Conservation (phyloP, 2,113 vertebrate species). For the Phyllostomus discolor region DNA sequence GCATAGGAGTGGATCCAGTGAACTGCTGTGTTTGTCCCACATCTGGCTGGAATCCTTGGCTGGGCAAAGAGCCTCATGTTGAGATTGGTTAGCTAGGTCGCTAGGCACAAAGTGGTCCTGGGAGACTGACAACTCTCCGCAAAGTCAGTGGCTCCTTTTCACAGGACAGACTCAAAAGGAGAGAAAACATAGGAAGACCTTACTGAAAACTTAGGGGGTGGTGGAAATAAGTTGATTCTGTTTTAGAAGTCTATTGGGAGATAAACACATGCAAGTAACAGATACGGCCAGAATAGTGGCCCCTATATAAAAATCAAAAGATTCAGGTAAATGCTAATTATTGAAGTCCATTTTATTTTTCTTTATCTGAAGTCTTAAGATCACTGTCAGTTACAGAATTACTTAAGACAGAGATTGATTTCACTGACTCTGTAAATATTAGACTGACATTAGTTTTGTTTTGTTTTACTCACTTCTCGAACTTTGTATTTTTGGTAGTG, state of each 20-base stretch:
- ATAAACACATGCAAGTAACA: neutral
- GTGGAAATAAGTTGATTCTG: neutral
- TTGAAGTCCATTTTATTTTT: neutral
- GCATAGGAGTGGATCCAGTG: neutral
- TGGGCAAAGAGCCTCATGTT: neutral
- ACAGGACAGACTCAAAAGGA: neutral
- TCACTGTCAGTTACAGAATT: neutral
- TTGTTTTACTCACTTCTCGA: neutral
- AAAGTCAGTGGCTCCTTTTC: neutral
- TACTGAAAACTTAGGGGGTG: neutral
- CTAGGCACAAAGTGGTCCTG: neutral
- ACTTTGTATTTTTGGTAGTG: constrained; percentile 2
- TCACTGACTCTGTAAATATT: neutral
- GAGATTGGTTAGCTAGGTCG: neutral
- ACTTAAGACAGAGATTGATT: neutral
- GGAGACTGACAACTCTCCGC: neutral
- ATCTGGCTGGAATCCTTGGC: neutral
- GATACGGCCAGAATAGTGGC: neutral
- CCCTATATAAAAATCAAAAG: neutral
- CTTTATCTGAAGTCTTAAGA: neutral
- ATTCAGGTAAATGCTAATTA: neutral
- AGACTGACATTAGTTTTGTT: neutral
- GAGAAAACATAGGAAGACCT: neutral
- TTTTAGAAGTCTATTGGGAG: neutral
- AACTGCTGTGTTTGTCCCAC: neutral